Base-by-base conservation (phyloP, 2,888 invertebrate genomes). In the Rhagonycha fulva region DNA sequence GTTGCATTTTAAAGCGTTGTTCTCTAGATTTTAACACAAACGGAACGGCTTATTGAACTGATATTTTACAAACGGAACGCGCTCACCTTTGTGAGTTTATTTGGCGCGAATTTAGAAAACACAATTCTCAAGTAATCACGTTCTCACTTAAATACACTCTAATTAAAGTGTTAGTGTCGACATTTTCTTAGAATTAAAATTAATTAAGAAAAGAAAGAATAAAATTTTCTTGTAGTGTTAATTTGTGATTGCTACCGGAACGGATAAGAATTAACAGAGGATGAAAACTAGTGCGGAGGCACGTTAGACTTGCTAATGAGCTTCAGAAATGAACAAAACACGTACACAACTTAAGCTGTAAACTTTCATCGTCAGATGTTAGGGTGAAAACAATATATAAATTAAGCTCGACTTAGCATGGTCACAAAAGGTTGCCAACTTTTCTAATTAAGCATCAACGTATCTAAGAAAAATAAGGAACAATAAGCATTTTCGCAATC, bases 291-390 rank as follows among this genome's bases (percentile, higher is more conserved):
- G 77, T 60, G 71, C 63, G 69, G 74, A 73, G 72, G 66, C 62
- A 75, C 70, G 77, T 77, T 77, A 75, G 75, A 77, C 77, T 77
- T 75, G 75, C 77, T 77, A 77, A 77, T 77, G 77, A 77, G 73
- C 72, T 69, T 71, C 75, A 68, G 66, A 63, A 71, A 77, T 69
- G 77, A 71, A 75, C 72, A 72, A 72, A 75, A 77, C 72, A 74
- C 72, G 70, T 26, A 68, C 47, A 47, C 47, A 47, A 70, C 75
- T 68, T 77, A 74, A 77, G 75, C 70, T 77, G 62, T 75, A 77
- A 77, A 76, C 75, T 69, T 61, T 74, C 77, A 72, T 71, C 68
- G 68, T 71, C 70, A 75, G 67, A 72, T 24, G 63, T 26, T 66
- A 70, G 60, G 62, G 72, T 19, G 75, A 78, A 78, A 75, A 75